phyloP scores from a whole-genome alignment of 2,888 invertebrate genomes.

The Athalia rosae region DNA sequence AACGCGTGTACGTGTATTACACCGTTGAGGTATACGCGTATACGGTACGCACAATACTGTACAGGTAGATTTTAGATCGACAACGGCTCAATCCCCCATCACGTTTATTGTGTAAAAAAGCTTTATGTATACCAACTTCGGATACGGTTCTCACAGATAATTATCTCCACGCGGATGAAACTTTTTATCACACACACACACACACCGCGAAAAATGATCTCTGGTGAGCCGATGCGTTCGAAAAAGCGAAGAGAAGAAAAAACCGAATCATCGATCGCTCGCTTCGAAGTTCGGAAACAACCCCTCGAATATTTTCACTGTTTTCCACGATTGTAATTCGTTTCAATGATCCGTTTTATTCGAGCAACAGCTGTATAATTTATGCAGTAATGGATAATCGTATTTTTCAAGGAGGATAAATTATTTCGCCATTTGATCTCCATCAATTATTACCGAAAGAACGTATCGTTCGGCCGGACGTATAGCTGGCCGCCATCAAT shows the following conservation, averaged over 20 bases:
- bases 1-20: too few relatives aligned
- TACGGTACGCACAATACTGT: too few relatives aligned
- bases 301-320: not conserved
- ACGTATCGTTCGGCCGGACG: conserved; percentile 36
- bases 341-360: not conserved
- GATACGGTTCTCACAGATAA: not conserved
- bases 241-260: not conserved
- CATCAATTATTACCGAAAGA: conserved; percentile 43
- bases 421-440: conserved; percentile 44
- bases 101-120: conserved; percentile 43
- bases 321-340: not conserved
- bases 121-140: not conserved
- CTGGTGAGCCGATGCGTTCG: not conserved
- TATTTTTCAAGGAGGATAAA: conserved; percentile 34
- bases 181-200: not conserved
- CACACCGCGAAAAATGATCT: not conserved
- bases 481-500: conserved; percentile 35
- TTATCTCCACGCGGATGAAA: not conserved
- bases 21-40: too few relatives aligned
- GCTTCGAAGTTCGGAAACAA: not conserved
- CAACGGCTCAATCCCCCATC: conserved; percentile 43
- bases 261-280: not conserved
- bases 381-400: not conserved
- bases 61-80: conserved; percentile 30
- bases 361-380: not conserved